These are phyloP conservation scores for Ceramica pisi DNA, from an alignment of 2,888 invertebrate species.

Conservation along the genomic window DNA sequence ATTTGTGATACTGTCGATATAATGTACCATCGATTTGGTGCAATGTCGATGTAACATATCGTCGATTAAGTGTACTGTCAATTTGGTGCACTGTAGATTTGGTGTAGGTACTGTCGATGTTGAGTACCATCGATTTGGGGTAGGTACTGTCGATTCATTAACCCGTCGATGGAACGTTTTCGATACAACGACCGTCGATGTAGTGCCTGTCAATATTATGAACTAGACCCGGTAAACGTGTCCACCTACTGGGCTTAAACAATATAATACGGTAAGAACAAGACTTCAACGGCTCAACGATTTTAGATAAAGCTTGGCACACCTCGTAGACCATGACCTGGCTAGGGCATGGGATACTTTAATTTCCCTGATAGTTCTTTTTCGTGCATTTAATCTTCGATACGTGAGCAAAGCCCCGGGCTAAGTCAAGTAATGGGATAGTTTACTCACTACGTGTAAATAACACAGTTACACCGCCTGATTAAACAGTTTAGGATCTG, in stretches of 20 bases:
- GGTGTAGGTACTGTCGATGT: too few species aligned
- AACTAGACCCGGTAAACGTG: background rate
- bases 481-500: conserved; percentile 74
- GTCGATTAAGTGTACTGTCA: too few species aligned
- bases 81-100: too few species aligned
- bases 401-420: background rate
- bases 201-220: too few species aligned
- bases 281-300: background rate
- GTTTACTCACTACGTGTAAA: conserved; percentile 86
- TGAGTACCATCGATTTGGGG: too few species aligned
- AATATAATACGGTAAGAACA: background rate
- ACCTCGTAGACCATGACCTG: background rate
- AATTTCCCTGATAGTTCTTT: background rate
- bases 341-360: background rate
- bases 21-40: too few species aligned
- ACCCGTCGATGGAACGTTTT: too few species aligned
- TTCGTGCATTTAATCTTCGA: background rate
- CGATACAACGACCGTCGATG: too few species aligned
- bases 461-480: conserved; percentile 70
- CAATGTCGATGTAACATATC: too few species aligned
- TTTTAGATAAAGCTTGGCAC: background rate
- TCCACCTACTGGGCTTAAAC: background rate
- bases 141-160: too few species aligned
- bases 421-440: background rate
- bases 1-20: too few species aligned